Conservation (phyloP, 2,113 vertebrate genomes). For the Nerophis lumbriciformis region DNA sequence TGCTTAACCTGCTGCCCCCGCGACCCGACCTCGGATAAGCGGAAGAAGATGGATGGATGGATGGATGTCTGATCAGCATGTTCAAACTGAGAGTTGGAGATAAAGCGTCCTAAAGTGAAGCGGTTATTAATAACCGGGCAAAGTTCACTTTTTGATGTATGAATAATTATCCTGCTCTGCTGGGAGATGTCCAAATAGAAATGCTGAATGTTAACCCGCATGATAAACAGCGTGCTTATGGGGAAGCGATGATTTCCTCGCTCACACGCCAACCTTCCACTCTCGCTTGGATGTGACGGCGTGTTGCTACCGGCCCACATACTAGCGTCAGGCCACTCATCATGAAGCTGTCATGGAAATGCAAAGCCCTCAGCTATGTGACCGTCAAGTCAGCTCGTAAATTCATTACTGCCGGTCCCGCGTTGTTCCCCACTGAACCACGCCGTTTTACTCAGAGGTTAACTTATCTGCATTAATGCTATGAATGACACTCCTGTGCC, state of each 20-base stretch:
- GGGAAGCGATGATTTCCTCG: slow-evolving; percentile 27
- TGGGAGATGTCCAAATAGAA: slow-evolving; percentile 55
- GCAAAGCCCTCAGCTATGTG: background rate
- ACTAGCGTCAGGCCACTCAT: background rate
- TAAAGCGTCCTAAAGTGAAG: slow-evolving; percentile 52
- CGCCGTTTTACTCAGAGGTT: too few species aligned
- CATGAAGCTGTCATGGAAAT: background rate
- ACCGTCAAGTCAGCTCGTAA: background rate
- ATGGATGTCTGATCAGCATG: slow-evolving; percentile 23
- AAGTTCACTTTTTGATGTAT: slow-evolving; percentile 55
- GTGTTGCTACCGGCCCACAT: background rate
- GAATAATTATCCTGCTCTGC: slow-evolving; percentile 51
- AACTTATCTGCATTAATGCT: too few species aligned
- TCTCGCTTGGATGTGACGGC: slow-evolving; percentile 12
- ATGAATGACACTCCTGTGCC: too few species aligned
- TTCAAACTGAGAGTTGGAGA: slow-evolving; percentile 36
- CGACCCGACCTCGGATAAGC: too few species aligned
- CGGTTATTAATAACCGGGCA: slow-evolving; percentile 53
- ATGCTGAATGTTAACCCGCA: slow-evolving; percentile 53
- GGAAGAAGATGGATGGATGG: too few species aligned
- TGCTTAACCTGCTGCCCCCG: too few species aligned
- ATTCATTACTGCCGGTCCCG: background rate
- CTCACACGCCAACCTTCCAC: slow-evolving; percentile 23
- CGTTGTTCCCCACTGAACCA: too few species aligned
- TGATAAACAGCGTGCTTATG: slow-evolving; percentile 55